These are phyloP conservation scores for Vollenhovia emeryi DNA, from an alignment of 1,140 invertebrate genomes.

Conservation along the genomic window DNA sequence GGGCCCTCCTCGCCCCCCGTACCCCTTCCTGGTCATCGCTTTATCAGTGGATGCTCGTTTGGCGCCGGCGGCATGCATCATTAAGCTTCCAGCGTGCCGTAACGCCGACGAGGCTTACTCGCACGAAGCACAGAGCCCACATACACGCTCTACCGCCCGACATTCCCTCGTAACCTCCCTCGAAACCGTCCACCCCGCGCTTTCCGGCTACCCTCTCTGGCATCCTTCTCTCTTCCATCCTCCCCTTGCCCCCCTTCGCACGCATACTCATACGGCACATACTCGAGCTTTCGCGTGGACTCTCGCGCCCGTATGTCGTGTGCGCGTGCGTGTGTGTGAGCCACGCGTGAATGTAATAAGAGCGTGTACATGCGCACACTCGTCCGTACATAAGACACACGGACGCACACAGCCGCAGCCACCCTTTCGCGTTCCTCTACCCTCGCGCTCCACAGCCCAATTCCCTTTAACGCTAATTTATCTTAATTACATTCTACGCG, in stretches of 20 bases:
- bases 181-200: constrained; percentile 38
- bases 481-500: constrained; percentile 84
- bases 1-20: constrained; percentile 57
- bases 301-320: neutral
- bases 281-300: neutral
- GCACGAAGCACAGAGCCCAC: constrained; percentile 42
- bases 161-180: constrained; percentile 53
- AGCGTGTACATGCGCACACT: neutral
- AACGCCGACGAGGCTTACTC: constrained; percentile 74
- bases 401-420: constrained; percentile 40
- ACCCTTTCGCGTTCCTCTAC: constrained; percentile 69
- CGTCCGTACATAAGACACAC: constrained; percentile 8
- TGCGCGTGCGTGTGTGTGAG: neutral
- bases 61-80: constrained; percentile 76
- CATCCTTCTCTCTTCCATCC: constrained; percentile 52
- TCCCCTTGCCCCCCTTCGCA: neutral
- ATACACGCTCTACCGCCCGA: constrained; percentile 20
- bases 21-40: constrained; percentile 70
- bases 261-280: neutral
- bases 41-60: constrained; percentile 77
- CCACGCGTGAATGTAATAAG: neutral
- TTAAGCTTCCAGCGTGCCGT: constrained; percentile 75
- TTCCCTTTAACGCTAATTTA: constrained; percentile 84
- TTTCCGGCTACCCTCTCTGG: constrained; percentile 60
- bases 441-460: constrained; percentile 76